phyloP scores from a whole-genome alignment of 2,888 invertebrate genomes.

The Didymodactylos carnosus region DNA sequence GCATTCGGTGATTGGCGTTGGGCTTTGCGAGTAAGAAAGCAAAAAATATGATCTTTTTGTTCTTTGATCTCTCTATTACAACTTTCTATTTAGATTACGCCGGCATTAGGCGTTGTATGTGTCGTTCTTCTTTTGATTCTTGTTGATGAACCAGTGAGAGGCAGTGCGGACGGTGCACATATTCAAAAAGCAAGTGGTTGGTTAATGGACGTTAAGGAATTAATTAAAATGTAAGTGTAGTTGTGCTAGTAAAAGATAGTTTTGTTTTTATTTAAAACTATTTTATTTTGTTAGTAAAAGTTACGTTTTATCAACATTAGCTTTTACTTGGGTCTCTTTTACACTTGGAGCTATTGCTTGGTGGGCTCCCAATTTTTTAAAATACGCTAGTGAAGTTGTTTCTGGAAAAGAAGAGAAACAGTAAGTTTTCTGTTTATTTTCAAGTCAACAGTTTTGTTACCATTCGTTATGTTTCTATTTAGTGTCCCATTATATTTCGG shows the following conservation, averaged over 20 bases:
- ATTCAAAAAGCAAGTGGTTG: constrained; percentile 3
- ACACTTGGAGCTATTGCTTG: constrained; percentile 85
- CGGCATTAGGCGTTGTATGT: constrained; percentile 58
- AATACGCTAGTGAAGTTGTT: constrained; percentile 21
- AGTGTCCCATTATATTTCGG: constrained; percentile 69
- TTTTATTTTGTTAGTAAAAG: constrained; percentile 49
- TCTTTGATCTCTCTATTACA: not conserved
- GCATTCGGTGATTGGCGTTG: constrained; percentile 60
- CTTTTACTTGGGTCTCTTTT: constrained; percentile 90
- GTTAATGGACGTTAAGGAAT: not conserved
- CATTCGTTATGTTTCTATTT: not conserved
- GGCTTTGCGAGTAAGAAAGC: constrained; percentile 46
- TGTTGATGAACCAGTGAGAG: constrained; percentile 64
- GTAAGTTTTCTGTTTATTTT: not conserved
- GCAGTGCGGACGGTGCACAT: constrained; percentile 56
- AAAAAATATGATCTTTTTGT: not conserved
- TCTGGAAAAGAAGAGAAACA: constrained; percentile 17
- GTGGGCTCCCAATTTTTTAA: constrained; percentile 82
- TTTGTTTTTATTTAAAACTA: constrained; percentile 5
- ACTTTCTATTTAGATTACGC: constrained; percentile 48
- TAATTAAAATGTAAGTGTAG: not conserved
- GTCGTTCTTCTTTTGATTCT: constrained; percentile 53
- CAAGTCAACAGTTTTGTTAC: not conserved
- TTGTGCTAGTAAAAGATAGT: not conserved
- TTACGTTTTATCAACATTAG: constrained; percentile 73